phyloP scores from a whole-genome alignment of 2,797 vertebrate species.

The Rousettus madagascariensis region DNA sequence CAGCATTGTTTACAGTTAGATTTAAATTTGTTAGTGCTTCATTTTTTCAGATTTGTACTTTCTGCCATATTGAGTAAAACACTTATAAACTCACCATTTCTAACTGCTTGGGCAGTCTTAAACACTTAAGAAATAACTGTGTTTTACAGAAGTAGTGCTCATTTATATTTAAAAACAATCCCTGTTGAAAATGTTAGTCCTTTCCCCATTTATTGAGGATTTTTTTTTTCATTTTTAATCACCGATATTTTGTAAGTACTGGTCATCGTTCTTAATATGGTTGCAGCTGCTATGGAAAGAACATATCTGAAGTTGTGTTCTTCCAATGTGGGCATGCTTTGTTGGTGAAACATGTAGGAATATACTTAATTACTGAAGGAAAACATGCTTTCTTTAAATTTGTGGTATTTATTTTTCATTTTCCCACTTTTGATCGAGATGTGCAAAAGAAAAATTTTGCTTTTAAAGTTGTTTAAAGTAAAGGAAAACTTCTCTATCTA shows the following conservation, averaged over 20 bases:
- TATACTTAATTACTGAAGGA: background rate
- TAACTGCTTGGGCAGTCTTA: background rate
- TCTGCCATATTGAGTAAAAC: background rate
- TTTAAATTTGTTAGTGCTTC: background rate
- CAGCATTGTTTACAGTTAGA: background rate
- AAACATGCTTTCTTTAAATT: background rate
- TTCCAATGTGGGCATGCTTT: background rate
- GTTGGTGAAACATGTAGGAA: background rate
- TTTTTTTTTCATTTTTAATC: background rate
- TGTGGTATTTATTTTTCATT: background rate
- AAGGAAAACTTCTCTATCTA: background rate
- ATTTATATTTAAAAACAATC: background rate
- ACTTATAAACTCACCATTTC: background rate
- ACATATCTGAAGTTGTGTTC: background rate
- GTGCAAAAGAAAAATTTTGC: background rate
- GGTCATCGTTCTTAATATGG: background rate
- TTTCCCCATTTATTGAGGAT: background rate
- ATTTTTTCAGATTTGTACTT: background rate
- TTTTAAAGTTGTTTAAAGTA: background rate
- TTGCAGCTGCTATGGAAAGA: too few species aligned
- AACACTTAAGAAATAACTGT: background rate
- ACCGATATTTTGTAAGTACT: background rate
- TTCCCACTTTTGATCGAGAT: background rate
- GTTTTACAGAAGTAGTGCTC: background rate
- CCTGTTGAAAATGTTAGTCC: background rate